Evolutionary conservation across 2,888 invertebrate species (phyloP).

Genomic region (Cheilosia vernalis): DNA sequence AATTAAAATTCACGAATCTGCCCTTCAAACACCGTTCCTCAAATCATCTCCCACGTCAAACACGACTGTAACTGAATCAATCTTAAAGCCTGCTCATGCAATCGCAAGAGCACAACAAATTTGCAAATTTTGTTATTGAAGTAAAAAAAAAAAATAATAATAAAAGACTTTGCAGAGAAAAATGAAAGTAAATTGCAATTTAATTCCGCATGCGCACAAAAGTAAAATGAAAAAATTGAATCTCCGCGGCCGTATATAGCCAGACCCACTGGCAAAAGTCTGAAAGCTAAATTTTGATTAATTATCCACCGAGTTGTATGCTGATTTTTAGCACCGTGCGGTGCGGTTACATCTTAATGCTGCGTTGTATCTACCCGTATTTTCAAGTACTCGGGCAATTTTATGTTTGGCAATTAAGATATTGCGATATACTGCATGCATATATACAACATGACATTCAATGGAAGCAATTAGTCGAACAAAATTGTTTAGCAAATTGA

Average conservation of each 20-base stretch:
- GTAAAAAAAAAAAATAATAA: neutral
- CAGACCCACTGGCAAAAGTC: slow-evolving; percentile 2
- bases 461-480: slow-evolving; percentile 30
- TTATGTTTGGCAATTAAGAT: slow-evolving; percentile 37
- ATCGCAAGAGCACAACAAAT: neutral
- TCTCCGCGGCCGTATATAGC: neutral
- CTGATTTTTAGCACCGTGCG: slow-evolving; percentile 25
- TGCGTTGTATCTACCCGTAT: neutral
- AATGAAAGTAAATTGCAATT: slow-evolving; percentile 32
- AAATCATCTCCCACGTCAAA: neutral
- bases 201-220: neutral
- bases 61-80: neutral
- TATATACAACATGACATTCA: slow-evolving; percentile 8
- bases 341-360: slow-evolving; percentile 23
- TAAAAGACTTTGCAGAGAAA: neutral
- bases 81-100: neutral
- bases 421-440: neutral
- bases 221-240: neutral
- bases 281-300: slow-evolving; percentile 24
- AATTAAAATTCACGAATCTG: too few relatives aligned
- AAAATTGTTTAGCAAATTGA: slow-evolving; percentile 13
- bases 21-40: too few relatives aligned
- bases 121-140: neutral
- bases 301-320: slow-evolving; percentile 31
- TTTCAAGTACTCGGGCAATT: slow-evolving; percentile 20